Conservation (phyloP, 2,888 invertebrate species). For the Epsilonema sp. region DNA sequence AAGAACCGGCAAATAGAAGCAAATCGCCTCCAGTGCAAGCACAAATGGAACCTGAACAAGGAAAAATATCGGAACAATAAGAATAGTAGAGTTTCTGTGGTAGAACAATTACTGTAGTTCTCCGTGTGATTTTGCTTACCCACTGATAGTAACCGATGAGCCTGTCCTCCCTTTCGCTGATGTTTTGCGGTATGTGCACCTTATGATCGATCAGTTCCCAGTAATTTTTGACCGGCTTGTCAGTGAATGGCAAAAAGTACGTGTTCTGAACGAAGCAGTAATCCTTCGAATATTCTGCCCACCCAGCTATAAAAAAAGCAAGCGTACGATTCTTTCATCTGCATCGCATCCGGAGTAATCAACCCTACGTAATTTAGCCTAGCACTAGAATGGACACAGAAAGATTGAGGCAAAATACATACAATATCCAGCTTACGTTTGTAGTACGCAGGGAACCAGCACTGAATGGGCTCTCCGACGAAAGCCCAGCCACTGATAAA, state of each 20-base stretch:
- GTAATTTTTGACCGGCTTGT: conserved; percentile 17
- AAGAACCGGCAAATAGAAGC: conserved; percentile 25
- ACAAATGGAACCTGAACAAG: conserved; percentile 27
- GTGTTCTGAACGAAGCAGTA: conserved; percentile 38
- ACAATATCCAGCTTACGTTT: conserved; percentile 18
- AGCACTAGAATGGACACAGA: too few species aligned
- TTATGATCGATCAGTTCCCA: conserved; percentile 22
- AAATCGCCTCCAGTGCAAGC: conserved; percentile 23
- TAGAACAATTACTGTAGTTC: too few species aligned
- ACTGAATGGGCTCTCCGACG: conserved; percentile 36
- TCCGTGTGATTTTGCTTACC: too few species aligned
- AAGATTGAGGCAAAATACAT: too few species aligned
- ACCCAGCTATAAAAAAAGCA: conserved; percentile 17
- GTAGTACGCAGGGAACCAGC: conserved; percentile 38
- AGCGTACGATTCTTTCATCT: background rate
- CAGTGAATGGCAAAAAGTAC: conserved; percentile 34
- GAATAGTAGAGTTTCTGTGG: too few species aligned
- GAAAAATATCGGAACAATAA: conserved; percentile 2
- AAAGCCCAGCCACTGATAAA: conserved; percentile 36
- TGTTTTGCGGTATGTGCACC: conserved; percentile 29
- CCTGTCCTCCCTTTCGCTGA: conserved; percentile 28
- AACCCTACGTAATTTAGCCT: too few species aligned
- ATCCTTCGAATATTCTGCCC: conserved; percentile 36
- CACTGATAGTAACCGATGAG: conserved; percentile 33
- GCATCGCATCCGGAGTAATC: too few species aligned